A percentile compares a stretch with the other conserved stretches of the same genome.
These are phyloP conservation scores for Campaea margaritaria DNA, from an alignment of 2,888 invertebrate species.

Conservation along the genomic window DNA sequence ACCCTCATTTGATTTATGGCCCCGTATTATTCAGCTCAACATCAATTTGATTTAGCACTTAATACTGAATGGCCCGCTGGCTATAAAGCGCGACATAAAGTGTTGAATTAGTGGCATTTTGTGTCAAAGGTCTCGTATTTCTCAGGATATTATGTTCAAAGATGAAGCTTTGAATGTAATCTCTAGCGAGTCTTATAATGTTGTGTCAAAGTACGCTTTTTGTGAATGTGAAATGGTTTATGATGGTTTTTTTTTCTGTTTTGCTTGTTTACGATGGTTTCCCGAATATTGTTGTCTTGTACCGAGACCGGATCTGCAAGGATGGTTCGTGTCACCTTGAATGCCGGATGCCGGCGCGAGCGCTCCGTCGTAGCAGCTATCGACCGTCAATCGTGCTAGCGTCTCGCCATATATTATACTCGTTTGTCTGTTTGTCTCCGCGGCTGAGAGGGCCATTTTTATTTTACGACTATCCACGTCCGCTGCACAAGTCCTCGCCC, in stretches of 20 bases:
- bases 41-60: constrained; percentile 58
- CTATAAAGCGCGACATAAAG: constrained; percentile 45
- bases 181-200: constrained; percentile 4
- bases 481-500: constrained; percentile 71
- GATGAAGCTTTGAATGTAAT: constrained; percentile 24
- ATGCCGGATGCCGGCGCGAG: constrained; percentile 77
- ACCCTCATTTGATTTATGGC: constrained; percentile 50
- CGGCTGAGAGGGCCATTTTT: constrained; percentile 71
- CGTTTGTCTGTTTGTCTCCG: constrained; percentile 75
- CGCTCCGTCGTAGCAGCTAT: constrained; percentile 76
- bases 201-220: neutral
- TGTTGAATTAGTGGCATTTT: constrained; percentile 50
- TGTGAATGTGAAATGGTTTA: constrained; percentile 4
- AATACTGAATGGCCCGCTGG: constrained; percentile 45
- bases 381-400: constrained; percentile 81
- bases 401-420: constrained; percentile 75
- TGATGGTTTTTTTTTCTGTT: constrained; percentile 13
- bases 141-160: constrained; percentile 32
- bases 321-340: constrained; percentile 82
- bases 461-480: constrained; percentile 81
- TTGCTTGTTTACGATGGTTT: constrained; percentile 12
- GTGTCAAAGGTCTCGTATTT: constrained; percentile 50
- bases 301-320: constrained; percentile 74
- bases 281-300: constrained; percentile 38
- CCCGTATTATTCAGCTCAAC: constrained; percentile 48